Evolutionary conservation across 2,888 invertebrate genomes (phyloP), one percentile per base, ranked within the genome.

Genomic region (Sepiola atlantica): DNA sequence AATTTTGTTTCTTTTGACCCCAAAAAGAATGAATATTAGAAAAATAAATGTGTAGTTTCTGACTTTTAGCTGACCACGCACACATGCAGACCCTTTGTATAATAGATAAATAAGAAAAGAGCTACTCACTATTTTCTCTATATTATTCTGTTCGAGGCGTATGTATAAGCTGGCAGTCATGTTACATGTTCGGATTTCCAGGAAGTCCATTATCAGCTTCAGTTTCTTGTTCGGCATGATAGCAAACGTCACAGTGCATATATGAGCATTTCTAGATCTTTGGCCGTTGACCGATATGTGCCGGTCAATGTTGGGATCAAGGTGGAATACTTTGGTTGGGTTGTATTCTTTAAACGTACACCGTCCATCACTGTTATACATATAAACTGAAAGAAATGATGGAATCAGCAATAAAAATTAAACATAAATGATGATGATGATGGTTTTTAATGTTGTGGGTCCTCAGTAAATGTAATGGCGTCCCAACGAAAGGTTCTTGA

Each of bases 281-380:
- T 20, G n/a, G 16, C 92, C 92, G 1, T 92, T 54, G 28, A 28
- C 92, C 6, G 28, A 45, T 24, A 92, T 45, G 20, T 24, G 18
- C 12, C 54, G 92, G 35, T 55, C 92, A 92, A 55, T n/a, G 55
- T 92, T 55, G n/a, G 92, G 92, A 55, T 54, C 28, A 32, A 92
- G 92, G n/a, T 92, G 92, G 45, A 92, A 28, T n/a, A 92, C 92
- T 92, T 92, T 92, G 92, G 35, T 92, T 28, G 92, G 92, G 45
- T 92, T 92, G 92, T 92, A 92, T 92, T 92, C 92, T 55, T n/a
- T 45, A 92, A 92, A 92, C 28, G 92, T 92, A 55, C 92, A 92
- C 92, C 6, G 28, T 8, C 54, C 45, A 55, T 92, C 92, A 1
- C 2, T 28, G 54, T 28, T 92, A 32, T 92, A 92, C 92, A 92